Evolutionary conservation across 2,113 vertebrate species (phyloP).

Genomic region (Cottus gobio): DNA sequence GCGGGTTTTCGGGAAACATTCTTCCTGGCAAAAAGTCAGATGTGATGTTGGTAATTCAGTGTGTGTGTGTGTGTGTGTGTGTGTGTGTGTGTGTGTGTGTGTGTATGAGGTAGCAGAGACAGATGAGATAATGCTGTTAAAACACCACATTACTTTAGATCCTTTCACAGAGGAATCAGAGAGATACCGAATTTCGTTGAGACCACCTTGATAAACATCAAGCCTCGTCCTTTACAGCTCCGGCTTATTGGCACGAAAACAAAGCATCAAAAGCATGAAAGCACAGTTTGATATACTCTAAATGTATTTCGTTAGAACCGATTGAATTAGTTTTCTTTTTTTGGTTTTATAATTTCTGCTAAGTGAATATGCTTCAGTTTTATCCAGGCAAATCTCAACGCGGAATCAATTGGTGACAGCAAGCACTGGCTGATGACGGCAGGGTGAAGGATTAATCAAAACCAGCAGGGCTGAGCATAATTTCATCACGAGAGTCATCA

Average conservation of each 20-base stretch:
- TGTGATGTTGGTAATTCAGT: constrained; percentile 34
- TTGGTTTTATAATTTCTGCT: constrained; percentile 15
- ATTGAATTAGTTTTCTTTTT: constrained; percentile 52
- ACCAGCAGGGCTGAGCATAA: constrained; percentile 58
- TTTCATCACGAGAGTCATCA: constrained; percentile 61
- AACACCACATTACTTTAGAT: constrained; percentile 32
- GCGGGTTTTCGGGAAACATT: constrained; percentile 30
- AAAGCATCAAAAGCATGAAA: constrained; percentile 30
- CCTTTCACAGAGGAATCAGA: neutral
- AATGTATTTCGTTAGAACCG: constrained; percentile 10
- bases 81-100: neutral
- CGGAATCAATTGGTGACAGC: constrained; percentile 69
- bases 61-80: constrained; percentile 11
- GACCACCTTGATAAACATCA: constrained; percentile 33
- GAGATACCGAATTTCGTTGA: neutral
- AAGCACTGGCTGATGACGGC: constrained; percentile 39
- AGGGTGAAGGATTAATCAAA: constrained; percentile 64
- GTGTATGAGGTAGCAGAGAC: constrained; percentile 48
- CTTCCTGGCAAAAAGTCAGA: constrained; percentile 47
- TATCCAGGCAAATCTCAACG: constrained; percentile 50
- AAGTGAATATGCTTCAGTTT: constrained; percentile 49
- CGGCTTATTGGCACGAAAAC: neutral
- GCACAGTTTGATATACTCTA: constrained; percentile 18
- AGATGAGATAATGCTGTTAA: constrained; percentile 44
- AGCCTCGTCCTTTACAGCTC: constrained; percentile 3